phyloP scores from a whole-genome alignment of 1,140 invertebrate genomes.

The Drosophila rufa region DNA sequence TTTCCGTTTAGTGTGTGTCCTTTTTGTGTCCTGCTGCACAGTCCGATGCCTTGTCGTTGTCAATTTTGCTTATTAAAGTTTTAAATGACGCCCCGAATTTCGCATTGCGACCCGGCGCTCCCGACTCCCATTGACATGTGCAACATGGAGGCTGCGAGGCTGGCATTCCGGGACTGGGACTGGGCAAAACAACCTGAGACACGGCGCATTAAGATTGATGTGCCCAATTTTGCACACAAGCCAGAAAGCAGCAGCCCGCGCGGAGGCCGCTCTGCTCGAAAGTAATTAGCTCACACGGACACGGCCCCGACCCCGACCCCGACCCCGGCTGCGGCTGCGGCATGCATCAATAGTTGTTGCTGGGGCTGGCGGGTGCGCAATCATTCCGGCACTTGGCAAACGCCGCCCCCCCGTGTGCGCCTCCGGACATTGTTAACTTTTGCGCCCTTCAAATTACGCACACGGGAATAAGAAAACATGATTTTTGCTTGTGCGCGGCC shows the following conservation, averaged over 20 bases:
- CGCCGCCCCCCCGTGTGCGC: not conserved
- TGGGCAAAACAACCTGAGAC: slow-evolving; percentile 61
- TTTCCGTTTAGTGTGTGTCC: slow-evolving; percentile 15
- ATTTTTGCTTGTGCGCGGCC: slow-evolving; percentile 80
- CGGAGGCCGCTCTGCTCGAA: slow-evolving; percentile 52
- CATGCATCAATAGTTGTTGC: slow-evolving; percentile 72
- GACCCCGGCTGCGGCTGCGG: too few species aligned
- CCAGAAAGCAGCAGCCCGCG: slow-evolving; percentile 22
- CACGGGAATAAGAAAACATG: slow-evolving; percentile 83
- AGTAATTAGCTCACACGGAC: slow-evolving; percentile 67
- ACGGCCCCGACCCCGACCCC: not conserved
- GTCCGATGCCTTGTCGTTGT: slow-evolving; percentile 57
- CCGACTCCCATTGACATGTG: slow-evolving; percentile 64
- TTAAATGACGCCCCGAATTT: slow-evolving; percentile 81
- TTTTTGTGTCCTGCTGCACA: slow-evolving; percentile 23
- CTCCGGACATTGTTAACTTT: slow-evolving; percentile 61
- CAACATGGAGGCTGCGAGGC: slow-evolving; percentile 2
- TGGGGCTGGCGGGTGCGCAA: slow-evolving; percentile 16
- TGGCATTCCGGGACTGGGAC: too few species aligned
- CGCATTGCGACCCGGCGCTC: slow-evolving; percentile 57
- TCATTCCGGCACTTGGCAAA: slow-evolving; percentile 20
- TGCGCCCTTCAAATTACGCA: slow-evolving; percentile 77
- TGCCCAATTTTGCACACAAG: slow-evolving; percentile 61
- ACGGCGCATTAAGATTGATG: slow-evolving; percentile 77
- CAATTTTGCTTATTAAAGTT: slow-evolving; percentile 82